Evolutionary conservation across 2,797 vertebrate species (phyloP), one percentile per base, ranked within the genome.

Genomic region (Schizothorax lantsangensis): DNA sequence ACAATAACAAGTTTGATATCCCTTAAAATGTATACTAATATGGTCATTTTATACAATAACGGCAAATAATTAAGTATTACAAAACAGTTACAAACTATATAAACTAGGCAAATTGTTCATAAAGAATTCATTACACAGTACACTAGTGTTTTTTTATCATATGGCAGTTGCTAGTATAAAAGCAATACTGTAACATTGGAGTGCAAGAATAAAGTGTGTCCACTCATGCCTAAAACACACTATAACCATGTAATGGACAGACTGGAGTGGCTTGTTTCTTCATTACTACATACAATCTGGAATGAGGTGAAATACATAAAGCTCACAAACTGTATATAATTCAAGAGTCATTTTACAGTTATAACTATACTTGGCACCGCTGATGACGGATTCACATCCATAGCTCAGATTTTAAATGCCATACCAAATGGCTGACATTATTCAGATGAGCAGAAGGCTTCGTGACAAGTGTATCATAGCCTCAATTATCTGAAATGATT

Each of bases 201-300:
- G 52, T 7, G 2, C 17, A 36, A 26, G 0, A 38, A 26, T 52
- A 52, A 11, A 11, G 17, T 14, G 80, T 92, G 93, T 89, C 89
- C 88, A 90, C 36, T 78, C 33, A 2, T 40, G 14, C 2, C 14
- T 23, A 59, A 59, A 36, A 45, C 72, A 30, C 30, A 19, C 0
- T 23, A 38, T 57, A 77, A 33, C 30, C 30, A 26, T 72, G 69
- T 14, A 47, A 38, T 78, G 75, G 49, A n/a, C 10, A 78, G 21
- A 79, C 52, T 40, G 12, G 75, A 78, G 21, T 23, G 75, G 21
- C 47, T 77, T 21, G 26, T 77, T 77, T 36, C 33, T 71, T 54
- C 30, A 77, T 36, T 77, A 23, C 21, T 12, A 36, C 52, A 78
- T 23, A 6, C 33, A 79, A 36, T 75, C 21, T 75, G n/a, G 7